Conservation (phyloP, 2,113 vertebrate genomes). For the Notarius quadriscutis region DNA sequence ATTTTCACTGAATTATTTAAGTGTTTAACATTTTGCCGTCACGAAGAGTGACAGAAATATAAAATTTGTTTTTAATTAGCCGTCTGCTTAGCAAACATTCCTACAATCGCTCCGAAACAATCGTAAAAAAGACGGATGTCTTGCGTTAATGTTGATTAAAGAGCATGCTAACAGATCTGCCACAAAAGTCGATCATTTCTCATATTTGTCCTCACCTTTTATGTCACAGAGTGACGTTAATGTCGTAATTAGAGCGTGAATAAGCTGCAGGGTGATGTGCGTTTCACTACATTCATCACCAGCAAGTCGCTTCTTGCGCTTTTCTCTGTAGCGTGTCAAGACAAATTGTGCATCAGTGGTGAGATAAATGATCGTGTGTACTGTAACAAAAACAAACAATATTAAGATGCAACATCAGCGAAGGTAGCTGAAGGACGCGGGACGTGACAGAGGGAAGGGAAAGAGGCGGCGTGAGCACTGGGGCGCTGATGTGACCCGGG, state of each 20-base stretch:
- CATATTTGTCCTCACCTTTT: neutral
- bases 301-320: neutral
- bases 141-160: neutral
- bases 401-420: neutral
- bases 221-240: neutral
- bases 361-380: neutral
- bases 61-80: neutral
- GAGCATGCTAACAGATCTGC: neutral
- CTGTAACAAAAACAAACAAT: neutral
- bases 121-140: neutral
- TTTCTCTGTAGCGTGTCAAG: neutral
- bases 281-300: neutral
- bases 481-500: constrained; percentile 39
- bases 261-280: neutral
- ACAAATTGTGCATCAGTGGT: neutral
- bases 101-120: neutral
- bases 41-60: neutral
- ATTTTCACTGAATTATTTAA: neutral
- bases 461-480: neutral
- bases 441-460: neutral
- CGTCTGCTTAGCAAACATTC: neutral
- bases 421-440: neutral
- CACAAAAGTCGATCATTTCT: neutral
- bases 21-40: too few species aligned
- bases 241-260: neutral